Percentiles rank a stretch among this genome's conserved stretches.
Evolutionary conservation across 2,888 invertebrate genomes (phyloP).

Genomic region (Alviniconcha strummeri): DNA sequence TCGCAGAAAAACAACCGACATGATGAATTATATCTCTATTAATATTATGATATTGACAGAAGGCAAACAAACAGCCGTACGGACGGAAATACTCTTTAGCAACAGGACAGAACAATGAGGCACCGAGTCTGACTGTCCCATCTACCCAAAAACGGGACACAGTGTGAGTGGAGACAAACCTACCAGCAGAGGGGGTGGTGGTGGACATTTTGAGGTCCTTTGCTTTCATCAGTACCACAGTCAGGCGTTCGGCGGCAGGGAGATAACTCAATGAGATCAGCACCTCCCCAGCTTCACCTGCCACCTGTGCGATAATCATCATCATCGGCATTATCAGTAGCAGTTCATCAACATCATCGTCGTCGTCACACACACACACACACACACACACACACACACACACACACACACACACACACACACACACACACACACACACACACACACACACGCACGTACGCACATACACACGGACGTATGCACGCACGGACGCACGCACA

Average conservation of each 20-base stretch:
- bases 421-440: background rate
- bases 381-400: background rate
- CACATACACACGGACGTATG: background rate
- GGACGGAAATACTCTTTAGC: too few species aligned
- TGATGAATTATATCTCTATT: too few species aligned
- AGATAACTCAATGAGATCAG: conserved; percentile 89
- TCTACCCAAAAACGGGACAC: too few species aligned
- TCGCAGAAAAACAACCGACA: too few species aligned
- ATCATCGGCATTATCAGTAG: too few species aligned
- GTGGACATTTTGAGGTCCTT: conserved; percentile 80
- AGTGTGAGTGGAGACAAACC: background rate
- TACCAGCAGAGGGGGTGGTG: conserved; percentile 54
- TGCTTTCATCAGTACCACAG: conserved; percentile 88
- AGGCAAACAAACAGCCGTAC: too few species aligned
- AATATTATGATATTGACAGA: too few species aligned
- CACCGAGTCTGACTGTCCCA: too few species aligned
- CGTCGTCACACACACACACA: background rate
- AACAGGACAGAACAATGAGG: too few species aligned
- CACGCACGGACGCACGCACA: conserved; percentile 8
- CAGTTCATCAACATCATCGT: background rate
- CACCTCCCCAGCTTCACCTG: conserved; percentile 77
- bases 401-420: background rate
- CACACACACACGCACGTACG: conserved; percentile 2
- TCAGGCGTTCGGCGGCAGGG: conserved; percentile 89
- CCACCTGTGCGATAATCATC: conserved; percentile 46